Conservation (phyloP, 2,888 invertebrate species). For the Coleophora flavipennella region DNA sequence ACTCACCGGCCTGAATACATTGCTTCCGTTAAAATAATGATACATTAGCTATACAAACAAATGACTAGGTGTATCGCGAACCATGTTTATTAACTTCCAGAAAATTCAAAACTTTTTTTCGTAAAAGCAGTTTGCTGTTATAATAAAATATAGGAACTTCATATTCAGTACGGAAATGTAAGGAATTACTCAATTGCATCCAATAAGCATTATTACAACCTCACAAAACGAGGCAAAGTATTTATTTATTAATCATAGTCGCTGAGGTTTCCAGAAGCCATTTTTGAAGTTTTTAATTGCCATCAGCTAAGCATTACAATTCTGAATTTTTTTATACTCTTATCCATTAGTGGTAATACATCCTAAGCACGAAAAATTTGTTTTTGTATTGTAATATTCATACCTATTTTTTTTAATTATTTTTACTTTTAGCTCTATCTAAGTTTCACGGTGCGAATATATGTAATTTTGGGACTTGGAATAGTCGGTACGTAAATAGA, state of each 20-base stretch:
- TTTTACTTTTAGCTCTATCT: slow-evolving; percentile 58
- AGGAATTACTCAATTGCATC: slow-evolving; percentile 18
- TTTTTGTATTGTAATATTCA: slow-evolving; percentile 27
- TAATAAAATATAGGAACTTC: slow-evolving; percentile 67
- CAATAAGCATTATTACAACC: too few relatives aligned
- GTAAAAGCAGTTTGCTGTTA: slow-evolving; percentile 34
- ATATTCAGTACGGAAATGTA: slow-evolving; percentile 57
- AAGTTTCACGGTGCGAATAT: slow-evolving; percentile 60
- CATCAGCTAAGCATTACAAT: slow-evolving; percentile 42
- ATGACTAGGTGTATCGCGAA: slow-evolving; percentile 68
- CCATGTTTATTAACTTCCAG: slow-evolving; percentile 38
- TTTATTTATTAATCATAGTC: too few relatives aligned
- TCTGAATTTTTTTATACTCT: slow-evolving; percentile 27
- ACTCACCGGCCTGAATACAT: too few relatives aligned
- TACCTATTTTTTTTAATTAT: slow-evolving; percentile 31
- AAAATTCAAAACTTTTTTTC: slow-evolving; percentile 19
- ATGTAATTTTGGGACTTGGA: slow-evolving; percentile 35
- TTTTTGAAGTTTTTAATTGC: slow-evolving; percentile 27
- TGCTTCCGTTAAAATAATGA: slow-evolving; percentile 40
- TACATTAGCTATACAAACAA: slow-evolving; percentile 53
- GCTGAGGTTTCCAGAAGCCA: slow-evolving; percentile 30
- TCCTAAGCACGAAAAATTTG: slow-evolving; percentile 46
- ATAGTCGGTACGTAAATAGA: slow-evolving; percentile 50
- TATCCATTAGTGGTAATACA: slow-evolving; percentile 4
- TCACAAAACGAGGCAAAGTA: too few relatives aligned